Conservation (phyloP, 2,888 invertebrate genomes). For the Magallana nippona region DNA sequence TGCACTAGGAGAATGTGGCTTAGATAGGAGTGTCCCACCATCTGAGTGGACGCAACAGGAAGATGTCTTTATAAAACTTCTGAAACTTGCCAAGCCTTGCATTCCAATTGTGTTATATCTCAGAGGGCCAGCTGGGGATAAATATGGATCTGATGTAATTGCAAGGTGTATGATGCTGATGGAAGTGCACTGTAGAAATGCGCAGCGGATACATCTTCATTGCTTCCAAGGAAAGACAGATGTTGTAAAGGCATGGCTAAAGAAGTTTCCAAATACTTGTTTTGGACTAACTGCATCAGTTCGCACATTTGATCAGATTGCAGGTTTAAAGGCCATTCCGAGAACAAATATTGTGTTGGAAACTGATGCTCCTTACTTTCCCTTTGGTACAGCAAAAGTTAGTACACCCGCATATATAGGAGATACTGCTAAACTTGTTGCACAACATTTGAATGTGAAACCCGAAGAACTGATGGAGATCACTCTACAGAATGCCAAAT, state of each 20-base stretch:
- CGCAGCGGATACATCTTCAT: slow-evolving; percentile 31
- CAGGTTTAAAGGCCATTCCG: background rate
- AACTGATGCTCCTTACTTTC: slow-evolving; percentile 23
- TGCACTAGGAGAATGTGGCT: slow-evolving; percentile 25
- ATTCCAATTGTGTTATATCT: slow-evolving; percentile 31
- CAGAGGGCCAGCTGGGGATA: slow-evolving; percentile 19
- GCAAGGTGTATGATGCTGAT: slow-evolving; percentile 32
- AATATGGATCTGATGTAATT: slow-evolving; percentile 32
- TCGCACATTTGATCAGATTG: slow-evolving; percentile 20
- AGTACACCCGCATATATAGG: slow-evolving; percentile 13
- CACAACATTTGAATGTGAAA: background rate
- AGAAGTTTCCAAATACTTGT: slow-evolving; percentile 11
- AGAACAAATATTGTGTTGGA: slow-evolving; percentile 5
- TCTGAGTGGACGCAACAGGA: slow-evolving; percentile 19
- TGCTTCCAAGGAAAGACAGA: slow-evolving; percentile 33
- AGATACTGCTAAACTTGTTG: background rate
- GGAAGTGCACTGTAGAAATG: background rate
- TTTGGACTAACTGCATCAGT: background rate
- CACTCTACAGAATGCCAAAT: background rate
- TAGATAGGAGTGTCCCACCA: background rate
- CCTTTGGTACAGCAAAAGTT: background rate
- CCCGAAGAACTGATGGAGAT: background rate
- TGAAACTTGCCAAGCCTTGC: background rate
- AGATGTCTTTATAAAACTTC: background rate
- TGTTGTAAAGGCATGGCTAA: slow-evolving; percentile 19